These are phyloP conservation scores for Falco peregrinus DNA, from an alignment of 2,797 vertebrate genomes.

Conservation along the genomic window DNA sequence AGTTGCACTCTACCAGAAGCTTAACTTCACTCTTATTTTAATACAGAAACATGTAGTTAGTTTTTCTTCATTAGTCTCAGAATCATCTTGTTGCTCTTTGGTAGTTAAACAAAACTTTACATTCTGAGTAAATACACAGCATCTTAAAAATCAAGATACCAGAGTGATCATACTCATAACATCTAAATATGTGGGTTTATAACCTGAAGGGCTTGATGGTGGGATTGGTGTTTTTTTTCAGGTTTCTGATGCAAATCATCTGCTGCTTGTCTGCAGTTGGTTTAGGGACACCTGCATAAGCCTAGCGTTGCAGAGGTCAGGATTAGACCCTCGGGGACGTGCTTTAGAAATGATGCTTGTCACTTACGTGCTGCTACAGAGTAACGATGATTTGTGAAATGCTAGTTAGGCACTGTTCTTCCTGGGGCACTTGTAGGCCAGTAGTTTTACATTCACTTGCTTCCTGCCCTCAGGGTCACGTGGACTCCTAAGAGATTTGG, in stretches of 20 bases:
- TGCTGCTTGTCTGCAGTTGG: background rate
- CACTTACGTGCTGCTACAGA: background rate
- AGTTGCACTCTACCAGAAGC: background rate
- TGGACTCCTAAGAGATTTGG: background rate
- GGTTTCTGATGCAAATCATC: slow-evolving; percentile 24
- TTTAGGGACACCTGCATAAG: slow-evolving; percentile 27
- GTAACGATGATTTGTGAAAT: background rate
- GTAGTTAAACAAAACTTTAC: slow-evolving; percentile 13
- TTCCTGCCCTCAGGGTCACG: slow-evolving; percentile 33
- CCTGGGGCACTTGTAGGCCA: slow-evolving; percentile 36
- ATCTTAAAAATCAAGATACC: background rate
- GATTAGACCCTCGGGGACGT: background rate
- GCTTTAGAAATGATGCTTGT: slow-evolving; percentile 15
- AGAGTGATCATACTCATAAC: background rate
- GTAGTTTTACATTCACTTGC: slow-evolving; percentile 40
- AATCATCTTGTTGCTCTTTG: background rate
- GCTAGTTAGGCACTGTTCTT: background rate
- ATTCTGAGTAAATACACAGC: background rate
- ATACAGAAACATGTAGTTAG: background rate
- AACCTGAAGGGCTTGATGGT: background rate
- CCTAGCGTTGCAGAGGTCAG: background rate
- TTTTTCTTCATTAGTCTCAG: slow-evolving; percentile 19
- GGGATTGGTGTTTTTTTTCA: background rate
- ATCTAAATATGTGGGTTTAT: background rate
- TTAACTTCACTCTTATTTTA: background rate